Conservation (phyloP, 2,113 vertebrate species). For the Ranitomeya imitator region DNA sequence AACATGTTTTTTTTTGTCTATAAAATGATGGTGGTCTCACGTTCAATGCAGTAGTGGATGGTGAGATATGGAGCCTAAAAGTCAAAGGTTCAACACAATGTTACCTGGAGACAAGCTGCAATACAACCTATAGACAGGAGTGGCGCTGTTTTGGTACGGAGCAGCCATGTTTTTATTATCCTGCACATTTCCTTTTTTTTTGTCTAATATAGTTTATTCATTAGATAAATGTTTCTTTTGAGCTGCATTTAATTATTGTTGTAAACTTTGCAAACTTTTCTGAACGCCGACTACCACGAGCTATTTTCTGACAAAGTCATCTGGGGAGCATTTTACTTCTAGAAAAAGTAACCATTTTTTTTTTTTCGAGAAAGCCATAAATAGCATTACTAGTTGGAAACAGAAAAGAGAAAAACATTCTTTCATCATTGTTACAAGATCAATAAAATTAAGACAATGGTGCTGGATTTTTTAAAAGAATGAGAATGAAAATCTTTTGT, state of each 20-base stretch:
- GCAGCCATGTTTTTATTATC: too few relatives aligned
- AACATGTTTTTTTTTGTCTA: too few relatives aligned
- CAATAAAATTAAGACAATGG: slow-evolving; percentile 53
- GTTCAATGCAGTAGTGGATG: too few relatives aligned
- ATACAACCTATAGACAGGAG: neutral
- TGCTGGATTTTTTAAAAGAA: neutral
- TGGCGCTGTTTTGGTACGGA: too few relatives aligned
- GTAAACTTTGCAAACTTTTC: slow-evolving; percentile 11
- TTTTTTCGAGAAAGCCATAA: slow-evolving; percentile 27
- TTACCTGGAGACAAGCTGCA: too few relatives aligned
- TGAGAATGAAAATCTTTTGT: neutral
- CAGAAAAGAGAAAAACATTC: slow-evolving; percentile 31
- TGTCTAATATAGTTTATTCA: neutral
- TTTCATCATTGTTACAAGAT: slow-evolving; percentile 53
- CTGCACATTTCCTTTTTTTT: neutral
- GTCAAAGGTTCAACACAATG: too few relatives aligned
- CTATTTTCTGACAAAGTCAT: slow-evolving; percentile 36
- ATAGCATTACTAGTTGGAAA: slow-evolving; percentile 44
- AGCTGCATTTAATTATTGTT: slow-evolving; percentile 18
- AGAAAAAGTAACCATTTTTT: slow-evolving; percentile 3
- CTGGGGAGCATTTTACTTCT: slow-evolving; percentile 46
- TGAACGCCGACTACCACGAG: neutral
- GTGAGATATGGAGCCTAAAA: too few relatives aligned
- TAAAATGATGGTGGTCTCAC: too few relatives aligned
- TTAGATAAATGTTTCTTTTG: neutral